Evolutionary conservation across 2,888 invertebrate genomes (phyloP).

Genomic region (Eustalomyia histrio): DNA sequence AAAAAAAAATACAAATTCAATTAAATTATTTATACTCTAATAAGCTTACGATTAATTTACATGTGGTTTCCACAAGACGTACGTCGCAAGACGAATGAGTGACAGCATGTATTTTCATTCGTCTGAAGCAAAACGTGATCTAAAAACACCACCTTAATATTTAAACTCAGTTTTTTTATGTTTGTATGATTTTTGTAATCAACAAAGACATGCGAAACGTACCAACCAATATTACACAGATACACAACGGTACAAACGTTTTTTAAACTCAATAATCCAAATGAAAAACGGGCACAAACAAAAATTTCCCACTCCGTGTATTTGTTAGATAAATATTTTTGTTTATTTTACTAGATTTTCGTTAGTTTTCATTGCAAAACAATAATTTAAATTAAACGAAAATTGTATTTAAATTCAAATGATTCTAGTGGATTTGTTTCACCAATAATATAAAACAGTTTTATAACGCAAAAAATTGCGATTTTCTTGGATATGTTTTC

Average conservation of each 20-base stretch:
- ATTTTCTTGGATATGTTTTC: constrained; percentile 64
- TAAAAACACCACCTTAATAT: too few relatives aligned
- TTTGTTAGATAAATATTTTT: not conserved
- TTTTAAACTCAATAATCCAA: not conserved
- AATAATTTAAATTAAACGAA: too few relatives aligned
- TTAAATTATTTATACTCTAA: constrained; percentile 2
- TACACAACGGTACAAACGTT: not conserved
- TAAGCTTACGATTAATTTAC: not conserved
- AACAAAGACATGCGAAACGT: not conserved
- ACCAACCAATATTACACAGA: not conserved
- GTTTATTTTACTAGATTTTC: not conserved
- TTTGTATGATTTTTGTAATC: not conserved
- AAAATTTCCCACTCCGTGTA: not conserved
- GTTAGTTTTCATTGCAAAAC: not conserved
- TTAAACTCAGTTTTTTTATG: not conserved
- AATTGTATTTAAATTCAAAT: not conserved
- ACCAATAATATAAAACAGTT: not conserved
- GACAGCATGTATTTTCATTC: too few relatives aligned
- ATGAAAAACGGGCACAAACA: not conserved
- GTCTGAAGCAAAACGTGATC: too few relatives aligned
- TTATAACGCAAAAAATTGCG: constrained; percentile 35
- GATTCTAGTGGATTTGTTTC: not conserved
- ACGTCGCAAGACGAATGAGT: too few relatives aligned
- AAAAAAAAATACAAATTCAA: constrained; percentile 9
- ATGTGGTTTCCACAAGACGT: too few relatives aligned